A percentile compares a stretch with the other conserved stretches of the same genome.
Conservation (phyloP, 2,797 vertebrate genomes). For the Chromobotia macracanthus region DNA sequence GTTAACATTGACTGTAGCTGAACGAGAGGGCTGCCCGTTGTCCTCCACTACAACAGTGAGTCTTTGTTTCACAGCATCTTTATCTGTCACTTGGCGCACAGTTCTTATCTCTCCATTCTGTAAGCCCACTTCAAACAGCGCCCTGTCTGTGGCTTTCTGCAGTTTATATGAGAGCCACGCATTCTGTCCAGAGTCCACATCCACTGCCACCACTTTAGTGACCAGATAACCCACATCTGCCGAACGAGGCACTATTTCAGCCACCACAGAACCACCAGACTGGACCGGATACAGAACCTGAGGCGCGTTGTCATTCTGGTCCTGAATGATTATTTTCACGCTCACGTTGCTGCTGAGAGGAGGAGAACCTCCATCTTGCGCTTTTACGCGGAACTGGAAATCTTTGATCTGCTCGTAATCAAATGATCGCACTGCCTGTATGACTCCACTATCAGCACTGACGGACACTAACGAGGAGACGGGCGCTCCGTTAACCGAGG, state of each 20-base stretch:
- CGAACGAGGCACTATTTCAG: no score
- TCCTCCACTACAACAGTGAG: slow-evolving; percentile 9
- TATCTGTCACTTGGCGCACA: slow-evolving; percentile 51
- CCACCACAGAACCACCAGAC: no score
- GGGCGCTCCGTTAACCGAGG: slow-evolving; percentile 52
- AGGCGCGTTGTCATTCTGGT: no score
- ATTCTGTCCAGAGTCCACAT: no score
- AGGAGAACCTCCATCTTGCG: no score
- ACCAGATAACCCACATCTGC: no score
- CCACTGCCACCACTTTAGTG: no score
- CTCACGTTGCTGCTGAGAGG: no score
- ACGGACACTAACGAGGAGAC: slow-evolving; percentile 67
- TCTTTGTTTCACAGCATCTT: slow-evolving; percentile 10
- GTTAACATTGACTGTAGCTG: no score
- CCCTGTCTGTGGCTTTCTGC: slow-evolving; percentile 67
- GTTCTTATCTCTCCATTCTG: slow-evolving; percentile 71
- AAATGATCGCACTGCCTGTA: slow-evolving; percentile 71
- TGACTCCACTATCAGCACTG: slow-evolving; percentile 65
- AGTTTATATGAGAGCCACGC: slow-evolving; percentile 70
- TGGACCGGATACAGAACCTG: no score
- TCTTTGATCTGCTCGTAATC: slow-evolving; percentile 80
- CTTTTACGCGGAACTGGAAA: slow-evolving; percentile 63
- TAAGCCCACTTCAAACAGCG: slow-evolving; percentile 66
- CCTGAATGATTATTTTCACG: no score
- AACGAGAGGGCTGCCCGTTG: no score